Base-by-base conservation (phyloP, 92 coral and sea anemone genomes). In the Zoanthus gigantus region DNA sequence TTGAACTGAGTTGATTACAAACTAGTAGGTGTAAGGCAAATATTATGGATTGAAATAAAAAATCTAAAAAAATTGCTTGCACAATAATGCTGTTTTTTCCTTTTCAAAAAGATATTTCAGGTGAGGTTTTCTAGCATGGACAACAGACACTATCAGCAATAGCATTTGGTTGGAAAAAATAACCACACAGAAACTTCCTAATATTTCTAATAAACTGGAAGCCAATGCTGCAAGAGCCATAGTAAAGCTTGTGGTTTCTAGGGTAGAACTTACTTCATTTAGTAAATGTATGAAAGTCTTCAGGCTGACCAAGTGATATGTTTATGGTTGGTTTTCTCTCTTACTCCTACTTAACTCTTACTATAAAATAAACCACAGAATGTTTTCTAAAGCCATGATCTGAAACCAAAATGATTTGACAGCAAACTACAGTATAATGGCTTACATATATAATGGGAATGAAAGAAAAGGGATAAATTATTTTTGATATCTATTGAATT, bases 201-300 rank as follows among this genome's bases (percentile, higher is more conserved):
- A 81, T 66, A 66, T 47, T 81, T 47, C 28, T 34, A 88, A 88
- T 88, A 88, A 77, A 80, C 54, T 67, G 13, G 74, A 68, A 71
- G 75, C 89, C 87, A 77, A 83, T 91, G 58, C 74, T 32, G 71
- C 72, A 77, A 71, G 52, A 76, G 56, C 71, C 60, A 50, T 63
- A 63, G 72, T 86, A 78, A 31, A 69, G 84, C 88, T 71, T 95
- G 98, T 95, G 98, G 98, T 93, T 89, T 65, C 6, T 86, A 72
- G 93, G 96, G 93, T 87, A 81, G 87, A 93, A 83, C 76, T 87
- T 89, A 78, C 86, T 84, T 60, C 83, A 92, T 86, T 88, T 85
- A 89, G 85, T 80, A 61, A 81, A 89, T 46, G 92, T 80, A 86
- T 86, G 89, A 81, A 84, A 89, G 94, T 85, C 80, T 93, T 90